Conservation (phyloP, 2,113 vertebrate species). For the Typhlomys cinereus region DNA sequence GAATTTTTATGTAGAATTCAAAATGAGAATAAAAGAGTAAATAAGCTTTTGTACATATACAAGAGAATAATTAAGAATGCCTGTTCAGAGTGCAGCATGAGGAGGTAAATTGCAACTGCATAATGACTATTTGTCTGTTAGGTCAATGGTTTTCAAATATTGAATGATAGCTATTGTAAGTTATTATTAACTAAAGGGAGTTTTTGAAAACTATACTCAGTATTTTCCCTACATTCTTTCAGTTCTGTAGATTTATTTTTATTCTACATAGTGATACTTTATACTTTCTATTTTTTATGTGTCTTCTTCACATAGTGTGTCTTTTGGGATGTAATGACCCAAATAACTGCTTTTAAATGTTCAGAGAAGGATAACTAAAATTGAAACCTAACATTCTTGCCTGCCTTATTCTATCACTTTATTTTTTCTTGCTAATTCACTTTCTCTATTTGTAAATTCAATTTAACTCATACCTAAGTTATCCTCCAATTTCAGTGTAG, state of each 20-base stretch:
- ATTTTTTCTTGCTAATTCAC: conserved; percentile 12
- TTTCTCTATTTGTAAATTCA: conserved; percentile 36
- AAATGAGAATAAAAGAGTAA: conserved; percentile 77
- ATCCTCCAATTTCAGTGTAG: not conserved
- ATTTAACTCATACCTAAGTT: not conserved
- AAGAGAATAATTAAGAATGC: conserved; percentile 76
- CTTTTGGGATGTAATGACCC: not conserved
- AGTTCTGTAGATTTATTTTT: not conserved
- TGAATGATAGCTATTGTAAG: conserved; percentile 37
- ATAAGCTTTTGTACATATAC: conserved; percentile 70
- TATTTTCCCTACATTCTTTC: conserved; percentile 27
- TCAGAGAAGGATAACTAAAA: conserved; percentile 32
- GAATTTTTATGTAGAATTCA: conserved; percentile 70
- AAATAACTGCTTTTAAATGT: not conserved
- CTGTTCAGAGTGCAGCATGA: conserved; percentile 79
- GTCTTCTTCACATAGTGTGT: not conserved
- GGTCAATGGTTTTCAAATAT: conserved; percentile 54
- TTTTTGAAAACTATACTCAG: conserved; percentile 44
- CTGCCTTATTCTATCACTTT: conserved; percentile 7
- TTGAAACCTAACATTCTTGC: not conserved
- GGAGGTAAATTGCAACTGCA: conserved; percentile 72
- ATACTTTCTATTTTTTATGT: conserved; percentile 29
- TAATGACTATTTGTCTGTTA: conserved; percentile 65
- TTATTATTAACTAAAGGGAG: conserved; percentile 43
- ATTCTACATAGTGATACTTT: not conserved